Base-by-base conservation (phyloP, 2,888 invertebrate genomes). In the Agriopis aurantiaria region DNA sequence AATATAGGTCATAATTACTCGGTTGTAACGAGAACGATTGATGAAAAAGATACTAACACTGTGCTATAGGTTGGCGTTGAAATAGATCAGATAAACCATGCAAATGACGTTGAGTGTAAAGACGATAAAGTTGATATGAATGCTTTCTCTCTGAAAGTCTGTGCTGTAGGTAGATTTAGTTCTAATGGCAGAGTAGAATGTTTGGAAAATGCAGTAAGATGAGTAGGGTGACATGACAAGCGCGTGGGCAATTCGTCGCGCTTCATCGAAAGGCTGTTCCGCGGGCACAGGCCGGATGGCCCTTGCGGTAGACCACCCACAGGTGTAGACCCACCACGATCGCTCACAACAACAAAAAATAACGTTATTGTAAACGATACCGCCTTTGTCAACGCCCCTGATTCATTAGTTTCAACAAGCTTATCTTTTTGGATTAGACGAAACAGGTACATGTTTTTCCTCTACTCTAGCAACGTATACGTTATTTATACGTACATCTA, bases 291-390 rank as follows among this genome's bases (percentile, higher is more conserved):
- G 78, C 75, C 80, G 80, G 77, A 76, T 78, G 76, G 80, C 76
- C 76, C 82, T 84, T 85, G 84, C 80, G 84, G 84, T 81, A 87
- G 89, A 88, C 90, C 90, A 90, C 90, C 88, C 76, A 75, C 73
- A 65, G 73, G 57, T 65, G 71, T 68, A 79, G 87, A 84, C 88
- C 76, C 85, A 85, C 87, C 87, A 78, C 80, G 79, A 69, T 73
- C 71, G 79, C 75, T 78, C 78, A 78, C 74, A 78, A 81, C 82
- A 85, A 85, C 86, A 84, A 83, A 86, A 80, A 73, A 80, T 72
- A 79, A 80, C 73, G 75, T 78, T 74, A 78, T 81, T 77, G 84
- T 85, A 83, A 82, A 79, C 80, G 80, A 82, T 80, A 82, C 76
- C 75, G 69, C 77, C 78, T 80, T 84, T 79, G 80, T 83, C 77